Conservation (phyloP, 2,797 vertebrate genomes). For the Euphonia xanthogaster region DNA sequence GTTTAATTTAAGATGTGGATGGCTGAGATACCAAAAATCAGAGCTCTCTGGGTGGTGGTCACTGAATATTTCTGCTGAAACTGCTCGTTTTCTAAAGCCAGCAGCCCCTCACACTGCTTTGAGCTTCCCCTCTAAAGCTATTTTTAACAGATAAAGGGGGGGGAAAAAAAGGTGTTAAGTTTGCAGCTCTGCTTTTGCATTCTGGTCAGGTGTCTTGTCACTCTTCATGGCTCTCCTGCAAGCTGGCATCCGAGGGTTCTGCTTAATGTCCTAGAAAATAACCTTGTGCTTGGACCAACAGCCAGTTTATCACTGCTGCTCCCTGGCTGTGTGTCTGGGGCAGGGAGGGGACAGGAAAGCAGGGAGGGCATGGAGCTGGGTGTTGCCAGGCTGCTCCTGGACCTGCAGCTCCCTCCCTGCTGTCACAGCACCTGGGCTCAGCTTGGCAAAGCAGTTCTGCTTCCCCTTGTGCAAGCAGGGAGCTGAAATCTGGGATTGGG, state of each 20-base stretch:
- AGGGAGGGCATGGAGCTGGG: background rate
- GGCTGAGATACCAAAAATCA: background rate
- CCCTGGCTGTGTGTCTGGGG: background rate
- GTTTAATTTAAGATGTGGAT: background rate
- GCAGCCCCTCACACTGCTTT: background rate
- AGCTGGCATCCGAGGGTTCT: background rate
- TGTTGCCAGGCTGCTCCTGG: background rate
- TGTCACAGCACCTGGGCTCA: background rate
- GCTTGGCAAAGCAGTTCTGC: background rate
- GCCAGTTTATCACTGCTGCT: background rate
- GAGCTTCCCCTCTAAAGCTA: background rate
- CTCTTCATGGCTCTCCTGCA: background rate
- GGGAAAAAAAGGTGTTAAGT: background rate
- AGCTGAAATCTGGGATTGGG: background rate
- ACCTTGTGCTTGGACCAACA: background rate
- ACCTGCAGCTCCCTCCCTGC: background rate
- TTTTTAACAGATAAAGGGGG: background rate
- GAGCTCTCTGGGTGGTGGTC: background rate
- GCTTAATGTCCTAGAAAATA: slow-evolving; percentile 37
- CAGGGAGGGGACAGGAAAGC: background rate
- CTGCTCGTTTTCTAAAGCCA: background rate
- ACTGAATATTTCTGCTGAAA: background rate
- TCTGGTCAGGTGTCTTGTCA: background rate
- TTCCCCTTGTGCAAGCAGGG: background rate
- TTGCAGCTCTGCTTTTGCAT: background rate